Percentiles rank a stretch among this genome's conserved stretches.
Conservation (phyloP, 2,113 vertebrate genomes). For the Balaeniceps rex region DNA sequence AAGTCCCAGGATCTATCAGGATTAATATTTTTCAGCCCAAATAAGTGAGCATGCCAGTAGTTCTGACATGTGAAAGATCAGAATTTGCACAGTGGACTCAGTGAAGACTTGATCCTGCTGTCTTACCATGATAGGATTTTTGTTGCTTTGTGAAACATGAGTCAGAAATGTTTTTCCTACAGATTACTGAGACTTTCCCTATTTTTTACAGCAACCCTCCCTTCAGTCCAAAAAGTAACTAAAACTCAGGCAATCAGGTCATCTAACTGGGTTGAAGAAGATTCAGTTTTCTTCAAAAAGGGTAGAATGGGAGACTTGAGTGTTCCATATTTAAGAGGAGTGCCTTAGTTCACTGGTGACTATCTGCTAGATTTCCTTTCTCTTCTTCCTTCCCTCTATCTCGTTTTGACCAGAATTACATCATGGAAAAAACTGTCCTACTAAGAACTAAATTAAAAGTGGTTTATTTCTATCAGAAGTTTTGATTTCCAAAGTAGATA, state of each 20-base stretch:
- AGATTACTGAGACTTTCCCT: not conserved
- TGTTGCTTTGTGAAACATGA: not conserved
- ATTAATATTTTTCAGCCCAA: not conserved
- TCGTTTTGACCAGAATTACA: not conserved
- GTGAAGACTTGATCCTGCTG: not conserved
- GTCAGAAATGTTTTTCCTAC: not conserved
- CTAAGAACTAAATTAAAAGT: not conserved
- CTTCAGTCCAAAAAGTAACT: not conserved
- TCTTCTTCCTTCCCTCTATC: not conserved
- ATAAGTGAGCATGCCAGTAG: not conserved
- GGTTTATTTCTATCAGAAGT: not conserved
- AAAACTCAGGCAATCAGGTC: not conserved
- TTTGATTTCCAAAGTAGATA: not conserved
- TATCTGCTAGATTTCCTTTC: not conserved
- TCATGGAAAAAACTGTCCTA: not conserved
- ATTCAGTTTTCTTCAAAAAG: not conserved
- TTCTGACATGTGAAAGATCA: not conserved
- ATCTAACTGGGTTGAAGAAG: not conserved
- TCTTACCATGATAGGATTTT: not conserved
- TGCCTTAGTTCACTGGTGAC: not conserved
- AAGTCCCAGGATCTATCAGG: not conserved
- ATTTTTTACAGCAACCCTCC: not conserved
- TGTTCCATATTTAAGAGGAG: not conserved
- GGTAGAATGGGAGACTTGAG: not conserved
- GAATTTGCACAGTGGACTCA: accelerated